Base-by-base conservation (phyloP, 2,797 vertebrate species). In the Crocodylus rhombifer region DNA sequence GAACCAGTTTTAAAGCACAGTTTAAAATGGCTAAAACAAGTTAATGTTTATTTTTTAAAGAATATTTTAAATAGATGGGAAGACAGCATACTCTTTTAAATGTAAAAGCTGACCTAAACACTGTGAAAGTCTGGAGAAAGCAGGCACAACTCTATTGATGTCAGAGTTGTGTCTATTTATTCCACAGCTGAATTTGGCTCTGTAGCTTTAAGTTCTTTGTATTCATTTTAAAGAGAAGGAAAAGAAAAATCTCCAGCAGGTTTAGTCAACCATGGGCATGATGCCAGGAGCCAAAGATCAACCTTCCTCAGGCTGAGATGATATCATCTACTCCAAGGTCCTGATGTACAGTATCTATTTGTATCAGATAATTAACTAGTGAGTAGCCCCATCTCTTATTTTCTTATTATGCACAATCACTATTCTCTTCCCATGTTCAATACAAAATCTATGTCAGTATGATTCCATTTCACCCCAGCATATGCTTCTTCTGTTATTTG, bases 261-360 rank as follows among this genome's bases (percentile, higher is more conserved):
- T 94, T 97, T 96, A 97, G 95, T 97, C 96, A 97, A 94, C 84
- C 55, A 76, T 73, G 94, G 97, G 97, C 97, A 93, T 88, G 78
- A 92, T 62, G 97, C 97, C 98, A 98, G 92, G 84, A 97, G 90
- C 93, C 96, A 95, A 97, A 97, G 96, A 96, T 97, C 96, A 97
- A 95, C 94, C 89, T 97, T 88, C 77, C 95, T 95, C 93, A 91
- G 92, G 95, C 95, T 96, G 77, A 91, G 95, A 97, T 98, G 97
- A 97, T 97, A 97, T 97, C 96, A 98, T 95, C 97, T 95, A 84
- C 86, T 96, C 86, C 93, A 94, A 76, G 23, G 88, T 87, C 94
- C 88, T 95, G 91, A 94, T 96, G 83, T 82, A 93, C 76, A 71
- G 74, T 87, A 88, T 92, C 65, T 60, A 88, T 82, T 51, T 95